Evolutionary conservation across 1,140 invertebrate species (phyloP), one percentile per base, ranked within the genome.

Genomic region (Littorina saxatilis): DNA sequence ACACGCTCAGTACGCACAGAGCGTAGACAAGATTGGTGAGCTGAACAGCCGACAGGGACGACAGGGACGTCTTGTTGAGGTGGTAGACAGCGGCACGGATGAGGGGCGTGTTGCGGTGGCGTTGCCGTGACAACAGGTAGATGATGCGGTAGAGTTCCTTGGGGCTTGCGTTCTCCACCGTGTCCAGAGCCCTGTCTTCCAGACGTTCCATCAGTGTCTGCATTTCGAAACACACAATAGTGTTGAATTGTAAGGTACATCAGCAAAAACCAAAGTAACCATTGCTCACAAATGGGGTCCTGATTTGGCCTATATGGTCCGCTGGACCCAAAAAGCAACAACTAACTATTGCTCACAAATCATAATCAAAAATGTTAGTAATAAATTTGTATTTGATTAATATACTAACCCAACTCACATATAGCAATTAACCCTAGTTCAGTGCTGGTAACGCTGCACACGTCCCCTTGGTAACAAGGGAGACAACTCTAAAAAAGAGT

Each of bases 111-210:
- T 78, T 78, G 37, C 76, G 76, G 39, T 78, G 76, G n/a, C 58
- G 15, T 37, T 78, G 76, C 13, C 76, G 76, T 27, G 76, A 78
- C 17, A 78, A 39, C 15, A 78, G 52, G 55, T 78, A 78, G 29
- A 78, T 17, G 52, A 78, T 66, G 76, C 76, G 76, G 39, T 78
- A 78, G n/a, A 78, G 37, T 27, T 78, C 76, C 37, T 78, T 78
- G 58, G 40, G 35, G n/a, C 17, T 39, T 32, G 76, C 76, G 13
- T 63, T 52, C 23, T 78, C 76, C 37, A 78, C 58, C 17, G 66
- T 15, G 37, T 78, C 76, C 35, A 78, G 58, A 2, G 76, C 58
- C 20, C 76, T 15, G 15, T 78, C 76, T 27, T 78, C 76, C 13
- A 78, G 37, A 43, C 58, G 55, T 11, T 78, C 76, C 55, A 43